Percentiles rank a stretch among this genome's conserved stretches.
These are phyloP conservation scores for Panulirus ornatus DNA, from an alignment of 1,140 invertebrate species.

Conservation along the genomic window DNA sequence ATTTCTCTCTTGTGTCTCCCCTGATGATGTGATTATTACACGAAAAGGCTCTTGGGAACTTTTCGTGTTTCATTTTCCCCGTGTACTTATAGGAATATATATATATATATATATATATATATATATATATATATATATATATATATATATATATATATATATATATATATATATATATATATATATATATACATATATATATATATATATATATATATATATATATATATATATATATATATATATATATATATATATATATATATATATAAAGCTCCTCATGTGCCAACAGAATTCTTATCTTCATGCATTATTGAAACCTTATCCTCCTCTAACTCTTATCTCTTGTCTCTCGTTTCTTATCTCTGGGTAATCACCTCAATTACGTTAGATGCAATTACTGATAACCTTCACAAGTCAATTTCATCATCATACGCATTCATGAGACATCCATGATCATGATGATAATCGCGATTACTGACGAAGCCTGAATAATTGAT, in stretches of 20 bases:
- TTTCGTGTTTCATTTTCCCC: too few species aligned
- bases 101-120: constrained; percentile 39
- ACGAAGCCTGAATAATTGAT: too few species aligned
- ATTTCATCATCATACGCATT: background rate
- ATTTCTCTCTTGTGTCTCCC: too few species aligned
- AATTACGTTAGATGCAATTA: too few species aligned
- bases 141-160: constrained; percentile 45
- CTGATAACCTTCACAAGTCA: background rate
- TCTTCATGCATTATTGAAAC: background rate
- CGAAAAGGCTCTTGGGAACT: too few species aligned
- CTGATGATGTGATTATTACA: too few species aligned
- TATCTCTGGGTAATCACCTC: background rate
- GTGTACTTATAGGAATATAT: too few species aligned
- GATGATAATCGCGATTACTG: too few species aligned
- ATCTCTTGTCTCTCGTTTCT: background rate
- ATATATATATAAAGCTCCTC: background rate
- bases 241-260: background rate
- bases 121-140: constrained; percentile 45
- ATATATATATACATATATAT: background rate
- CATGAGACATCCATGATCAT: too few species aligned
- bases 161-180: constrained; percentile 9
- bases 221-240: constrained; percentile 1
- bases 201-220: background rate
- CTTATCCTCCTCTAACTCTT: background rate
- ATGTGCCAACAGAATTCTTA: background rate